Base-by-base conservation (phyloP, 2,113 vertebrate species). In the Smithornis capensis region DNA sequence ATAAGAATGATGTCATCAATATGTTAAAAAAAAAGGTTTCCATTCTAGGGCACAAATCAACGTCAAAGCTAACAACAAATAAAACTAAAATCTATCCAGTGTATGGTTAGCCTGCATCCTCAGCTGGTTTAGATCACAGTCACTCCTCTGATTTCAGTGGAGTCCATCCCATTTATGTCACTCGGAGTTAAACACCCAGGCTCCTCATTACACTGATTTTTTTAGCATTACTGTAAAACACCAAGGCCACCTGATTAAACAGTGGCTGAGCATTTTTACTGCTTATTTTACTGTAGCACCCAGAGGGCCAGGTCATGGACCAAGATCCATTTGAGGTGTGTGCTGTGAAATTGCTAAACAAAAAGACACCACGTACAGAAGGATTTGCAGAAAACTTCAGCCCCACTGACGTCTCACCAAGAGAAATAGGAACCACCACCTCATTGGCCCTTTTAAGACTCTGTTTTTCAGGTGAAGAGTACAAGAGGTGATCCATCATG, bases 261-360 rank as follows among this genome's bases (percentile, higher is more conserved):
- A 89, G 73, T 11, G 9, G 29, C 62, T 89, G 79, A 81, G 57
- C 53, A 35, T 53, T 60, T 83, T 84, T 81, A 47, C 47, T 75
- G 56, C 24, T 80, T 88, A 25, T 81, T 75, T 78, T 71, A 77
- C 44, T 90, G 47, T 92, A 86, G 81, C 68, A 81, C n/a, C 19
- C 78, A 75, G 56, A 83, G 44, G 92, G 33, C 44, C 76, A 65
- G 63, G 56, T 89, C 44, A 52, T 9, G 52, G 73, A 78, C 38
- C 64, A 70, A 81, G 73, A 86, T 60, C 49, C 44, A 78, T 93
- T 90, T 64, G 76, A 87, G 73, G 86, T 65, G 73, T 79, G 44
- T 96, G 90, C 83, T 92, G 76, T 93, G 92, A 83, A 93, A 89
- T 10, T 76, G 62, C 56, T 92, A 53, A 87, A 88, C 44, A 86